phyloP scores from a whole-genome alignment of 2,113 vertebrate genomes.

The Epinephelus moara region DNA sequence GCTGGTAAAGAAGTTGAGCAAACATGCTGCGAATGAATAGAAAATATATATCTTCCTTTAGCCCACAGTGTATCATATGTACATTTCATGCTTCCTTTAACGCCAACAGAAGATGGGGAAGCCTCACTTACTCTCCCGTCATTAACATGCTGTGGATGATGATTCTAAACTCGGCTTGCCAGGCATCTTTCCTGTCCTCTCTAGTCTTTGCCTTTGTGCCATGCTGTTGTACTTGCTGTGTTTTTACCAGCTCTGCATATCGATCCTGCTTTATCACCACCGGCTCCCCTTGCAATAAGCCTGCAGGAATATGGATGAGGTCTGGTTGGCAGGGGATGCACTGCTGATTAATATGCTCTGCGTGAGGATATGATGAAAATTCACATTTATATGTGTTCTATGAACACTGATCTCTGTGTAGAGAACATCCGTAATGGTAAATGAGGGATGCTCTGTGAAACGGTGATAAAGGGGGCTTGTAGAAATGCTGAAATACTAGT shows the following conservation, averaged over 20 bases:
- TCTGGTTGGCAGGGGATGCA: slow-evolving; percentile 71
- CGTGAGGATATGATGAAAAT: slow-evolving; percentile 75
- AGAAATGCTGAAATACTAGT: slow-evolving; percentile 58
- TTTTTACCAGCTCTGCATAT: slow-evolving; percentile 83
- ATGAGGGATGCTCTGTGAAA: slow-evolving; percentile 53
- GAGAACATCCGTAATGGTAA: slow-evolving; percentile 52
- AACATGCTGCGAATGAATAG: slow-evolving; percentile 21
- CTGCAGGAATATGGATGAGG: slow-evolving; percentile 80
- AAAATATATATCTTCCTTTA: slow-evolving; percentile 13
- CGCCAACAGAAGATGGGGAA: slow-evolving; percentile 24
- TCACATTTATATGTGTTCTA: slow-evolving; percentile 72
- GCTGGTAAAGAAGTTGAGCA: slow-evolving; percentile 37
- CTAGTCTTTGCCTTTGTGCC: slow-evolving; percentile 67
- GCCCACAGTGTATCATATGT: slow-evolving; percentile 36
- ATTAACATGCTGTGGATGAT: slow-evolving; percentile 58
- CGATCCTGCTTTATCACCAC: slow-evolving; percentile 80
- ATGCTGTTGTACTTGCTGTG: slow-evolving; percentile 76
- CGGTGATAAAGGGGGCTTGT: slow-evolving; percentile 63
- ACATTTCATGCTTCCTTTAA: slow-evolving; percentile 60
- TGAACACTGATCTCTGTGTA: slow-evolving; percentile 71
- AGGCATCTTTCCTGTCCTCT: slow-evolving; percentile 60
- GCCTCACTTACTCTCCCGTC: slow-evolving; percentile 12
- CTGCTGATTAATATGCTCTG: slow-evolving; percentile 75
- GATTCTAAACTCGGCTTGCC: slow-evolving; percentile 59
- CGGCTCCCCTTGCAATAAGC: slow-evolving; percentile 73